These are phyloP conservation scores for Onthophagus sagittarius DNA, from an alignment of 2,888 invertebrate genomes.

Conservation along the genomic window DNA sequence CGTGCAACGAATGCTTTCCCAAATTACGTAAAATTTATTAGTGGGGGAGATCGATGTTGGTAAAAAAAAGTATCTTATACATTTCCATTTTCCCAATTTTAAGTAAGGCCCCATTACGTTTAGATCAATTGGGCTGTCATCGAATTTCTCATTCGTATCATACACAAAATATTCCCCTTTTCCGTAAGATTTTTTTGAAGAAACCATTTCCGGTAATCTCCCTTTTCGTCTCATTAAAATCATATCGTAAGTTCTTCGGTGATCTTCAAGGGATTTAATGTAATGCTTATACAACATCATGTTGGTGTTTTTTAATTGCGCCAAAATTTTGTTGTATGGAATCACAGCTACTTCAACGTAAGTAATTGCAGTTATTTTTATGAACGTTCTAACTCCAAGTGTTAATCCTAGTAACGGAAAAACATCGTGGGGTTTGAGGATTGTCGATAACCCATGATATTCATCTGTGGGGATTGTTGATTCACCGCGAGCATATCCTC, in stretches of 20 bases:
- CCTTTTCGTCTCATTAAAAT: slow-evolving; percentile 20
- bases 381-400: slow-evolving; percentile 15
- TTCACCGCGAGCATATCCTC: slow-evolving; percentile 19
- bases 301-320: slow-evolving; percentile 12
- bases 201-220: slow-evolving; percentile 18
- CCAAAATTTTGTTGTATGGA: slow-evolving; percentile 2
- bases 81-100: slow-evolving; percentile 19
- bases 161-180: slow-evolving; percentile 20
- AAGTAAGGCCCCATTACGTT: not conserved
- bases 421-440: slow-evolving; percentile 12
- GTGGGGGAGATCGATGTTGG: slow-evolving; percentile 22
- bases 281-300: slow-evolving; percentile 15
- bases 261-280: not conserved
- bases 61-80: slow-evolving; percentile 19
- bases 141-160: slow-evolving; percentile 20
- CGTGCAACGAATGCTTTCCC: slow-evolving; percentile 23
- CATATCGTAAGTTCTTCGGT: slow-evolving; percentile 12
- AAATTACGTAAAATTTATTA: slow-evolving; percentile 16
- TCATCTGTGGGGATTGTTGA: slow-evolving; percentile 21
- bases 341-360: slow-evolving; percentile 19
- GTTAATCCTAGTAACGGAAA: slow-evolving; percentile 18
- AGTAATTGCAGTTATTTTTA: slow-evolving; percentile 15
- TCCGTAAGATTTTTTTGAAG: slow-evolving; percentile 16
- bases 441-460: slow-evolving; percentile 15
- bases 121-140: slow-evolving; percentile 3